phyloP scores from a whole-genome alignment of 1,140 invertebrate genomes.

The Asbolus verrucosus region DNA sequence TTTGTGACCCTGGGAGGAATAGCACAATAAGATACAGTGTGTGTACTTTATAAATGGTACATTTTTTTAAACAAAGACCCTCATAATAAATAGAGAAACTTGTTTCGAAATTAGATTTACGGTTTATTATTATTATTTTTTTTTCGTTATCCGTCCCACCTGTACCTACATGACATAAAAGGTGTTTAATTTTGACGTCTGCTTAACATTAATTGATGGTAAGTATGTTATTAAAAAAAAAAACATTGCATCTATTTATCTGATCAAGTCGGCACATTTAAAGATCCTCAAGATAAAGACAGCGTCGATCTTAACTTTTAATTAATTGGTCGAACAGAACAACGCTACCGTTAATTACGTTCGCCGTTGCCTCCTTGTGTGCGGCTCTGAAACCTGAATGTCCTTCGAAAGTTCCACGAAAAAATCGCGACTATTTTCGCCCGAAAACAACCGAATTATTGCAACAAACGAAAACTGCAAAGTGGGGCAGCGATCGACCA shows the following conservation, averaged over 20 bases:
- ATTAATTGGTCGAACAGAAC: conserved; percentile 50
- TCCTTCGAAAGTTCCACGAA: background rate
- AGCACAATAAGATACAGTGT: no score
- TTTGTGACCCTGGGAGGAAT: no score
- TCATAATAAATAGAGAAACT: no score
- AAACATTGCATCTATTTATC: conserved; percentile 2
- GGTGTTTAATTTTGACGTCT: conserved; percentile 3
- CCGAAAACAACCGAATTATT: conserved; percentile 19
- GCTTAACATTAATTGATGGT: conserved; percentile 7
- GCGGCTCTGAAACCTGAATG: background rate
- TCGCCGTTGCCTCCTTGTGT: conserved; percentile 19
- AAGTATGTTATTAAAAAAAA: background rate
- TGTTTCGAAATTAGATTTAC: no score
- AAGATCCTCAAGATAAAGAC: conserved; percentile 44
- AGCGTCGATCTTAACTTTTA: conserved; percentile 47
- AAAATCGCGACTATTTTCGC: conserved; percentile 17
- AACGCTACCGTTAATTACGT: conserved; percentile 50
- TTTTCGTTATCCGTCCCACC: no score
- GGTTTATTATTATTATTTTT: no score
- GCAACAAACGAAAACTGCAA: background rate
- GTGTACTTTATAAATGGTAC: no score
- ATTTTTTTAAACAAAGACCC: no score
- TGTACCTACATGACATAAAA: no score
- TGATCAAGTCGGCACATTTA: conserved; percentile 37
- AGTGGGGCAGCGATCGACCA: conserved; percentile 8